A percentile compares a stretch with the other conserved stretches of the same genome.
These are phyloP conservation scores for Drosophila watanabei DNA, from an alignment of 1,140 invertebrate genomes.

Conservation along the genomic window DNA sequence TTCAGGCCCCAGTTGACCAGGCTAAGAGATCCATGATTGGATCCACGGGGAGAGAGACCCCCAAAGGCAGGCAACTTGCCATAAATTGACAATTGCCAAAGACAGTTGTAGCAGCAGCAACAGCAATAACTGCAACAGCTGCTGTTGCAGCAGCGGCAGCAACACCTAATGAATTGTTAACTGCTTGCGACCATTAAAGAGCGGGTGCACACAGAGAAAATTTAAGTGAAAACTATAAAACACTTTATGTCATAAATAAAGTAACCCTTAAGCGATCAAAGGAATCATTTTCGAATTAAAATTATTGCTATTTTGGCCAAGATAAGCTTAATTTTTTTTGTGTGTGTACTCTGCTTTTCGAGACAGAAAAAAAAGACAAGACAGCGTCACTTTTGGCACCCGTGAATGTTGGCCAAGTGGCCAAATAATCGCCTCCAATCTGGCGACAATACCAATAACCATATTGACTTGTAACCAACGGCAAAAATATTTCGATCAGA, in stretches of 20 bases:
- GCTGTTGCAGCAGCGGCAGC: slow-evolving; percentile 42
- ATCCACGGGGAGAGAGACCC: slow-evolving; percentile 21
- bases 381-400: slow-evolving; percentile 54
- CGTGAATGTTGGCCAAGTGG: slow-evolving; percentile 66
- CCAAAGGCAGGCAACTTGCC: slow-evolving; percentile 60
- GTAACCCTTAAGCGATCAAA: too few relatives aligned
- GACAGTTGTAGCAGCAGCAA: slow-evolving; percentile 42
- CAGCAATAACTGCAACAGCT: slow-evolving; percentile 26
- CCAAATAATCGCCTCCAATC: slow-evolving; percentile 74
- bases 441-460: slow-evolving; percentile 76
- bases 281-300: neutral
- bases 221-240: neutral
- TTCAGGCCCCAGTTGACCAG: slow-evolving; percentile 59
- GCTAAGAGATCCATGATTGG: slow-evolving; percentile 43
- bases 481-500: slow-evolving; percentile 50
- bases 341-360: neutral
- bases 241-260: neutral
- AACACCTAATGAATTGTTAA: slow-evolving; percentile 81
- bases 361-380: slow-evolving; percentile 10
- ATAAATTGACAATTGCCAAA: slow-evolving; percentile 67
- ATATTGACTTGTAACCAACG: slow-evolving; percentile 73
- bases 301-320: neutral
- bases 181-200: slow-evolving; percentile 38
- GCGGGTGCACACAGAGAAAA: slow-evolving; percentile 20
- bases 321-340: neutral